Conservation (phyloP, 1,140 invertebrate genomes). For the Habropoda laboriosa region DNA sequence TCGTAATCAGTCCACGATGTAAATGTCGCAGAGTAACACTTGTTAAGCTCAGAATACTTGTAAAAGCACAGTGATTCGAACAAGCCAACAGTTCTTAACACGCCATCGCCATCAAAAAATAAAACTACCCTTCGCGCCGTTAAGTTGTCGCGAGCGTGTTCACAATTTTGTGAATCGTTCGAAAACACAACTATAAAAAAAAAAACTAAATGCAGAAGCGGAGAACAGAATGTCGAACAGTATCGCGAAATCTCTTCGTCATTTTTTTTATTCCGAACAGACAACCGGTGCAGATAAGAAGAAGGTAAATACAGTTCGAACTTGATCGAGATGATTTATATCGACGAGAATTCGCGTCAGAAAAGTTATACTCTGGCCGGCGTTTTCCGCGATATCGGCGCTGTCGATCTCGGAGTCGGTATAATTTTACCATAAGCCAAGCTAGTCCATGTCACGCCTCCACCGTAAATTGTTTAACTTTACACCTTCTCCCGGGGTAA, state of each 20-base stretch:
- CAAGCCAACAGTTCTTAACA: no score
- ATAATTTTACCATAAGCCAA: conserved; percentile 44
- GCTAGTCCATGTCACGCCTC: neutral
- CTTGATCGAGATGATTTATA: neutral
- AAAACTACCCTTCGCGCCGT: no score
- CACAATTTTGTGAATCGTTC: no score
- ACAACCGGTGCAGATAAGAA: neutral
- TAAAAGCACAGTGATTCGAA: no score
- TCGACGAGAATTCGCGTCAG: neutral
- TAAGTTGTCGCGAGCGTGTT: no score
- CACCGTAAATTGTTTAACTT: conserved; percentile 52
- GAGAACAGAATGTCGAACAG: no score
- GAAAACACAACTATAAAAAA: no score
- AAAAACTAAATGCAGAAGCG: neutral
- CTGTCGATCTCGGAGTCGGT: conserved; percentile 17
- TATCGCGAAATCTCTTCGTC: no score
- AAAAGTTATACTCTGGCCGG: neutral
- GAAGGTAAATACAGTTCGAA: neutral
- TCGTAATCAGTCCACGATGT: no score
- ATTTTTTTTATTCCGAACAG: neutral
- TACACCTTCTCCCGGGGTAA: neutral
- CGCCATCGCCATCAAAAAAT: no score
- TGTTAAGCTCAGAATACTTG: no score
- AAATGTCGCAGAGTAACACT: no score
- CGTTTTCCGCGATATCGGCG: conserved; percentile 1